Evolutionary conservation across 2,888 invertebrate genomes (phyloP), one percentile per base, ranked within the genome.

Genomic region (Callyntrura guangdongensis): DNA sequence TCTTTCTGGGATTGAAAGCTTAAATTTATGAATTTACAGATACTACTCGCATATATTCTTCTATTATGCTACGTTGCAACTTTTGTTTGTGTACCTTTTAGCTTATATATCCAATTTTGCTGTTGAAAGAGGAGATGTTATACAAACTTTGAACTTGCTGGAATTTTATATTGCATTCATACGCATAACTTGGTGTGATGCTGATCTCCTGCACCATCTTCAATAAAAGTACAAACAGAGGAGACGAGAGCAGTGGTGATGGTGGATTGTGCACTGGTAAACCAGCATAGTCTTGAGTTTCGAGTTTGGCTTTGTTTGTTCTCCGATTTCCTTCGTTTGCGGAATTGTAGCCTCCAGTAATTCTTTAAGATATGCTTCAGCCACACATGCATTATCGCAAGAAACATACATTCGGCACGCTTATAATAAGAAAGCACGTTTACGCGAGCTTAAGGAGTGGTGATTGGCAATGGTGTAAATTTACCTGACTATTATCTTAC

Each of bases 301-400:
- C 69, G 69, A 27, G 69, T 72, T 84, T 72, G 45, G 49, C 72
- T 74, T 59, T 72, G 82, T 61, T 61, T 82, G 72, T 74, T 77
- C 86, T 77, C 86, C 77, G 49, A 61, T 86, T 86, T 86, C 77
- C 77, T 74, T 86, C 59, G 61, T 59, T 77, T 86, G 56, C 72
- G 59, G 47, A 53, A 36, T 61, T 47, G 45, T 86, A 11, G 86
- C 77, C 86, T 77, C 45, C 69, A 72, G 69, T 72, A 27, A 67
- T 27, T 22, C n/a, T 72, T 45, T 0, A 36, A 36, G 36, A 36
- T 36, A 36, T 36, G 36, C 36, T 6, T 36, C 3, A 53, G 53
- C 1, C 14, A n/a, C 1, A 14, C 11, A 53, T 53, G 53, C 53
- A 53, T 53, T 53, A 36, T 36, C 36, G 6, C 2, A 36, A 36